Evolutionary conservation across 2,797 vertebrate genomes (phyloP).

Genomic region (Premnoplex brunnescens): DNA sequence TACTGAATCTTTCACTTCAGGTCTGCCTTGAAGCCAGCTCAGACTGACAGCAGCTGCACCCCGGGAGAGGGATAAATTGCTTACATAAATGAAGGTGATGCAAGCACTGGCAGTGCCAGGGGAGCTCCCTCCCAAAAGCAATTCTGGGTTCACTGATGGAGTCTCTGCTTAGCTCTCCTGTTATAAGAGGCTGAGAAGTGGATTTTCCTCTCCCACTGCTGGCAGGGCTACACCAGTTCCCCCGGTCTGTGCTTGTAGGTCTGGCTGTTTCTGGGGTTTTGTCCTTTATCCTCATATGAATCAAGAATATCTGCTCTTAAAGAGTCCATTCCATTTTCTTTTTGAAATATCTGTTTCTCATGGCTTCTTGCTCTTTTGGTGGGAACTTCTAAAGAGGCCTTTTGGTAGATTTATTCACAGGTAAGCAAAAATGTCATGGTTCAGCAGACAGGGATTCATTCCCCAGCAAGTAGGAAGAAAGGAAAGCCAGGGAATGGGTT

Average conservation of each 20-base stretch:
- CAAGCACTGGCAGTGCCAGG: neutral
- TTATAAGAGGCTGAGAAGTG: neutral
- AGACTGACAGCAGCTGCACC: neutral
- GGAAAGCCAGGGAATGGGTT: neutral
- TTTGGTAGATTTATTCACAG: neutral
- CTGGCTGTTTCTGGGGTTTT: neutral
- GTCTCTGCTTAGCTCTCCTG: neutral
- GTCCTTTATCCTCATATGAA: neutral
- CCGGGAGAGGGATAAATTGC: neutral
- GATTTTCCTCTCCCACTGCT: neutral
- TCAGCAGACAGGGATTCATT: neutral
- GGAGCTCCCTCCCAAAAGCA: neutral
- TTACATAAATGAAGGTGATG: neutral
- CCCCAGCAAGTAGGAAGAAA: neutral
- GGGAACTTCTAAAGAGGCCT: neutral
- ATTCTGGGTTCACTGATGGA: neutral
- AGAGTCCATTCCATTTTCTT: fast-evolving
- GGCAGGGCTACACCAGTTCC: neutral
- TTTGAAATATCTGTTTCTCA: neutral
- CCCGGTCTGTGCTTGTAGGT: neutral
- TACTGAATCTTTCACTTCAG: neutral
- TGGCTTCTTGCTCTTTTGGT: neutral
- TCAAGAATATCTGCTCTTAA: neutral
- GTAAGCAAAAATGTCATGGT: fast-evolving
- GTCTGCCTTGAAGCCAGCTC: neutral